A percentile compares a stretch with the other conserved stretches of the same genome.
Evolutionary conservation across 2,888 invertebrate species (phyloP).

Genomic region (Drosophila borborema): DNA sequence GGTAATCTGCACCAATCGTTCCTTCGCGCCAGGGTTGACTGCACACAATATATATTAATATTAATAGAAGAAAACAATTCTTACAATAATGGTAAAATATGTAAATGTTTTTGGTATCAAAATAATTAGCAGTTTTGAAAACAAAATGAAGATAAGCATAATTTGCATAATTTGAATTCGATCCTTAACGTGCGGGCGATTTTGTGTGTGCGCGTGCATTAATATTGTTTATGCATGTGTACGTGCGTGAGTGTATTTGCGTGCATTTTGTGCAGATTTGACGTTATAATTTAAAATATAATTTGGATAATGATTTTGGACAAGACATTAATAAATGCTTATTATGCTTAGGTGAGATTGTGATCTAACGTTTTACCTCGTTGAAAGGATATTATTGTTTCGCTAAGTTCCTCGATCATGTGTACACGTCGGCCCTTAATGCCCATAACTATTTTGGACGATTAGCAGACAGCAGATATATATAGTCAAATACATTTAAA

Average conservation of each 20-base stretch:
- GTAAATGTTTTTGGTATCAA: conserved; percentile 6
- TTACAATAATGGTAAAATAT: conserved; percentile 7
- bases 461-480: conserved; percentile 23
- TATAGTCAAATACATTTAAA: conserved; percentile 3
- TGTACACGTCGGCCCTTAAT: conserved; percentile 99
- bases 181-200: conserved; percentile 28
- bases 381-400: conserved; percentile 99
- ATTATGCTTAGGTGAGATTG: background rate
- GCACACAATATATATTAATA: background rate
- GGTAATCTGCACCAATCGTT: conserved; percentile 97
- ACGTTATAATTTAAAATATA: conserved; percentile 2
- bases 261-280: conserved; percentile 4
- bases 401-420: conserved; percentile 99
- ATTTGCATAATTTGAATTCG: background rate
- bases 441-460: conserved; percentile 93
- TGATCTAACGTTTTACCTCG: conserved; percentile 90
- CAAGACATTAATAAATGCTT: conserved; percentile 15
- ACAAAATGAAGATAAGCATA: conserved; percentile 17
- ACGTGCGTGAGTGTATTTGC: conserved; percentile 8
- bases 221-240: background rate
- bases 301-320: background rate
- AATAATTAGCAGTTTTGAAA: conserved; percentile 2
- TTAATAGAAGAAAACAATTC: conserved; percentile 8
- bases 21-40: conserved; percentile 98
- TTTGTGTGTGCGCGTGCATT: conserved; percentile 6